Evolutionary conservation across 2,113 vertebrate genomes (phyloP), one percentile per base, ranked within the genome.

Genomic region (Atherinomorus stipes): DNA sequence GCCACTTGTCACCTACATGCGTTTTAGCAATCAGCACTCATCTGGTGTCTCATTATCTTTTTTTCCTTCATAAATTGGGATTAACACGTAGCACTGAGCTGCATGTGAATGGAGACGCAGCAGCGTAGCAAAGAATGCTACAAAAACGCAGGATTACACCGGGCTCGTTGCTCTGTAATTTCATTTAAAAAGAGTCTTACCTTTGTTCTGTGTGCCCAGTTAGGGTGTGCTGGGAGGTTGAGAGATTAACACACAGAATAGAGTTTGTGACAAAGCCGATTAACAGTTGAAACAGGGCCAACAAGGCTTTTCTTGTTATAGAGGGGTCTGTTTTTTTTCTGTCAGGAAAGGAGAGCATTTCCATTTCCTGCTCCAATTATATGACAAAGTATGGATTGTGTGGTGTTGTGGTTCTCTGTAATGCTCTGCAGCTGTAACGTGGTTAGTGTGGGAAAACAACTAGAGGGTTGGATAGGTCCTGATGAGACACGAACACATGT

Each of bases 101-200:
- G 71, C 31, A 22, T 75, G 26, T 84, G 70, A 82, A 82, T 68
- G 74, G 49, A 81, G 68, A 71, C 80, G 79, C 71, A 77, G 71
- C 67, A 71, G 76, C 74, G 80, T 15, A 31, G 57, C 80, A 81
- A 84, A 87, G 73, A 90, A 72, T 71, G 78, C 80, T 50, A 64
- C 62, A 76, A 88, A 86, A 85, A 81, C 76, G 57, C 72, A 81
- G 90, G 90, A 93, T 93, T 94, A 93, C 91, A 93, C 78, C n/a
- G 59, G 76, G 86, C 82, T 93, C 92, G 91, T 77, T 81, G 75
- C 76, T 51, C 52, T 84, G 58, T 87, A 87, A 91, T 91, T 85
- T 88, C 90, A 91, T 91, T 93, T 91, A 88, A 80, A 89, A 90
- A 85, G 88, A 91, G 76, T 90, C 81, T 82, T 91, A 92, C 91